phyloP scores from a whole-genome alignment of 2,797 vertebrate species.

The Valencia hispanica region DNA sequence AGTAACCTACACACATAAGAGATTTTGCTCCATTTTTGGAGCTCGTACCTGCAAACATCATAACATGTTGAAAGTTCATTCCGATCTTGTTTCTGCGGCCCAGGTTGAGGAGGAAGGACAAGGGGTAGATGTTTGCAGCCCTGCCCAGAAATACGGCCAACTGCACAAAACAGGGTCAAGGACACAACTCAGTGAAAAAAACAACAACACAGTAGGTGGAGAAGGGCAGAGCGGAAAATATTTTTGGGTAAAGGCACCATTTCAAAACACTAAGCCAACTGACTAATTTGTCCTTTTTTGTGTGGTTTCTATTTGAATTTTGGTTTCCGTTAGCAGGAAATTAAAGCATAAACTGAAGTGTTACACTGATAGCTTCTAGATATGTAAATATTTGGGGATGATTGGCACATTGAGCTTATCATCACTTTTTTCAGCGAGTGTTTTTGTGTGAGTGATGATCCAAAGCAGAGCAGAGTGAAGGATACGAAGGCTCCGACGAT shows the following conservation, averaged over 20 bases:
- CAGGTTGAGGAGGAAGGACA: conserved; percentile 95
- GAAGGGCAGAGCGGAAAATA: conserved; percentile 10
- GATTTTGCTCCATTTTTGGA: background rate
- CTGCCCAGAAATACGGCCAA: conserved; percentile 95
- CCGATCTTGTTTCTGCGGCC: conserved; percentile 94
- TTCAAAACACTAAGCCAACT: background rate
- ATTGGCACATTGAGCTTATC: background rate
- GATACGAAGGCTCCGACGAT: conserved; percentile 97
- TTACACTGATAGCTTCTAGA: background rate
- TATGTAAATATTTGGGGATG: background rate
- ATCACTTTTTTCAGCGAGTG: background rate
- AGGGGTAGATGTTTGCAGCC: conserved; percentile 96
- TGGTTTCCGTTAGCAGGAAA: background rate
- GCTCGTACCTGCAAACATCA: conserved; percentile 96
- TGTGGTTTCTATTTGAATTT: background rate
- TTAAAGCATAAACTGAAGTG: background rate
- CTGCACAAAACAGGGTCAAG: conserved; percentile 78
- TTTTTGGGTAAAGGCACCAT: conserved; percentile 17
- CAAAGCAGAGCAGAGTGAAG: conserved; percentile 59
- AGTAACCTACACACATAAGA: background rate
- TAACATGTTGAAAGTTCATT: conserved; percentile 94
- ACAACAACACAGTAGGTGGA: background rate
- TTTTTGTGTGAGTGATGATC: background rate
- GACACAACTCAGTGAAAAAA: conserved; percentile 24
- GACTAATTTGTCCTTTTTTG: conserved; percentile 15